Base-by-base conservation (phyloP, 1,140 invertebrate genomes). In the Melanaphis sacchari region DNA sequence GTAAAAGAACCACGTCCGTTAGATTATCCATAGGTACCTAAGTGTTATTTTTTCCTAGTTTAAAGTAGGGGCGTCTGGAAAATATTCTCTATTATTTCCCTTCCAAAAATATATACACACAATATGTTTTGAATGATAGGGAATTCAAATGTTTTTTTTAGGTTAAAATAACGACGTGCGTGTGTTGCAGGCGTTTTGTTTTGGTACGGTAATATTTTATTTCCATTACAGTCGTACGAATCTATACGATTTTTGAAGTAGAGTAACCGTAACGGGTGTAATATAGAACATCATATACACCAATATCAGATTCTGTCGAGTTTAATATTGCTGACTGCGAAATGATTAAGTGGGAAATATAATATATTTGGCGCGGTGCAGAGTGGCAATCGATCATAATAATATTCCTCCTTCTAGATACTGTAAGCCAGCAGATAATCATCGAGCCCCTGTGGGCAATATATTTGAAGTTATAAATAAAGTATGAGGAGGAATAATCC, bases 401-500 rank as follows among this genome's bases (percentile, higher is more conserved):
- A 76, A n/a, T 76, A 18, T n/a, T 66, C 59, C 59, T 36, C 15
- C 59, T n/a, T n/a, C 31, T n/a, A n/a, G 31, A 76, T n/a, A 76
- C 18, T n/a, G 9, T 76, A n/a, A n/a, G 11, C 4, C 59, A 6
- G 59, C 15, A 76, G 31, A 76, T 76, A 76, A 76, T 76, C 59
- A 15, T 76, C 31, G 15, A 76, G 59, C 59, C 31, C 31, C 59
- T n/a, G 59, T n/a, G 59, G n/a, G 31, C 59, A 76, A 76, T 76
- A 76, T 18, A 76, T 76, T n/a, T 76, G 21, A 76, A 76, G 59
- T 76, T 76, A 76, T 76, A 76, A 76, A 76, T 76, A 76, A 76
- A 76, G 31, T 76, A 76, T 76, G n/a, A 21, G 59, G n/a, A 21
- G 59, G 46, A 36, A 76, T n/a, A n/a, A n/a, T 15, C 11, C 15